A percentile compares a stretch with the other conserved stretches of the same genome.
These are phyloP conservation scores for Prietella phreatophila DNA, from an alignment of 2,113 vertebrate genomes.

Conservation along the genomic window DNA sequence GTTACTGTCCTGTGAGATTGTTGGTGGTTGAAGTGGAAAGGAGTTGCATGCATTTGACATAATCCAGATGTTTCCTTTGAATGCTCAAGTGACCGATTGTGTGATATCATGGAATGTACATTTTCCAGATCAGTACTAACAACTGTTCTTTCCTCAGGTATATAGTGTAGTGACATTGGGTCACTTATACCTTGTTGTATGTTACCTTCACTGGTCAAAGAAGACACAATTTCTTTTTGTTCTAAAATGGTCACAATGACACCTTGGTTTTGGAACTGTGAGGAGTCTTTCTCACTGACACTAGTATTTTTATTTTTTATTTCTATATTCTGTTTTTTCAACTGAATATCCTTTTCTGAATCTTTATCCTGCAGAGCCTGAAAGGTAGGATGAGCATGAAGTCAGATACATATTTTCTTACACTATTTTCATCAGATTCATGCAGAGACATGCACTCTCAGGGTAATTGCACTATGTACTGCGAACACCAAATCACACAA, in stretches of 20 bases:
- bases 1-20: constrained; percentile 64
- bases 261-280: constrained; percentile 4
- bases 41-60: constrained; percentile 10
- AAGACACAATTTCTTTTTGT: constrained; percentile 15
- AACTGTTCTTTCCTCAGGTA: constrained; percentile 26
- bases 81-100: constrained; percentile 24
- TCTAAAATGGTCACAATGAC: constrained; percentile 20
- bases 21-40: constrained; percentile 54
- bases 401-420: constrained; percentile 24
- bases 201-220: constrained; percentile 2
- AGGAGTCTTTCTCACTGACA: constrained; percentile 4
- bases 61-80: constrained; percentile 24
- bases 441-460: constrained; percentile 21
- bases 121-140: background rate
- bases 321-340: constrained; percentile 35
- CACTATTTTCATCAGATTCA: background rate
- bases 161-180: background rate
- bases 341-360: constrained; percentile 52
- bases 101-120: constrained; percentile 8
- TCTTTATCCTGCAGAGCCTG: constrained; percentile 58
- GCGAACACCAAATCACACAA: background rate
- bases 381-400: constrained; percentile 57
- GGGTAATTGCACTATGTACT: background rate
- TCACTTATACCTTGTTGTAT: background rate
- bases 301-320: constrained; percentile 14